Evolutionary conservation across 2,888 invertebrate genomes (phyloP).

Genomic region (Cryptophagus acutangulus): DNA sequence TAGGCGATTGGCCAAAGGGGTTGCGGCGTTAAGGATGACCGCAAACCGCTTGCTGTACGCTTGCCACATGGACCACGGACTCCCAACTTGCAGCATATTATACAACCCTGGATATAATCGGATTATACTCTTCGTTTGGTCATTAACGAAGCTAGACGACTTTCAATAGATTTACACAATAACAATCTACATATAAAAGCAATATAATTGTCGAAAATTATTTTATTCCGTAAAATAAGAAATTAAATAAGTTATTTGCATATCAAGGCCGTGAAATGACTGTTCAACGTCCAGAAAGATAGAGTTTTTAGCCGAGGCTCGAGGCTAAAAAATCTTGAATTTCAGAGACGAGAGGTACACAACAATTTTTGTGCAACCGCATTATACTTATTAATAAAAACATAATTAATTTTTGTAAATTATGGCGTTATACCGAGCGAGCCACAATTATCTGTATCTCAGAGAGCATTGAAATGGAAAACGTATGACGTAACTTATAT

Average conservation of each 20-base stretch:
- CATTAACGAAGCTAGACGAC: conserved; percentile 23
- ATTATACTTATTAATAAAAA: too few species aligned
- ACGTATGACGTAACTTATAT: too few species aligned
- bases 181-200: background rate
- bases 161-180: conserved; percentile 11
- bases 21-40: conserved; percentile 20
- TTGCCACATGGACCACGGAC: conserved; percentile 18
- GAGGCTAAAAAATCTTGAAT: background rate
- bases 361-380: too few species aligned
- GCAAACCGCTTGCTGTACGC: conserved; percentile 22
- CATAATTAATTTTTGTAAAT: too few species aligned
- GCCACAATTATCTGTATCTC: too few species aligned
- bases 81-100: too few species aligned
- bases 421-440: too few species aligned
- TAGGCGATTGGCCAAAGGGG: conserved; percentile 19
- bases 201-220: background rate
- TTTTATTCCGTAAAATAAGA: background rate
- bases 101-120: conserved; percentile 23
- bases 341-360: too few species aligned
- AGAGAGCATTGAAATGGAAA: too few species aligned
- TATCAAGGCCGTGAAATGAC: background rate
- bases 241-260: background rate
- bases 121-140: conserved; percentile 26
- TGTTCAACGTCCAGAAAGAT: too few species aligned
- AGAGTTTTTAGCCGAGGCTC: too few species aligned